phyloP scores from a whole-genome alignment of 2,888 invertebrate species.

The Nomada lathburiana region DNA sequence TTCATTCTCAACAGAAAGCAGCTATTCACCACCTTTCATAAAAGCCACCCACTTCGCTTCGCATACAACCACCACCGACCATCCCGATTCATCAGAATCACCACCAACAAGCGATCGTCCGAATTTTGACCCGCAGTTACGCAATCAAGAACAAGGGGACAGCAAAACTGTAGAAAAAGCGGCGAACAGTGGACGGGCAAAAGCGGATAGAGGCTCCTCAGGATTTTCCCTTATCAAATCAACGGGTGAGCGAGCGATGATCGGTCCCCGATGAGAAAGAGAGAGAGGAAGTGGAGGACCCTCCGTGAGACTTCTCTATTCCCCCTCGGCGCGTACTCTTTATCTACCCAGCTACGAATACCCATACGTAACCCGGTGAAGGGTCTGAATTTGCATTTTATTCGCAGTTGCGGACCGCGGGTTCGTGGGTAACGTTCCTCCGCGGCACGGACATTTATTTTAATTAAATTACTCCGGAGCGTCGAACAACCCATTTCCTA shows the following conservation, averaged over 20 bases:
- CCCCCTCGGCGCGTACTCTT: conserved; percentile 61
- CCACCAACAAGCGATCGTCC: not conserved
- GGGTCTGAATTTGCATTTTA: conserved; percentile 85
- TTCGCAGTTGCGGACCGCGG: conserved; percentile 81
- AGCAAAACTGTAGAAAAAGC: conserved; percentile 8
- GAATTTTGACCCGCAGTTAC: not conserved
- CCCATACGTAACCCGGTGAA: conserved; percentile 73
- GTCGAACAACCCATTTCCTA: conserved; percentile 85
- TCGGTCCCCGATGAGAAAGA: conserved; percentile 62
- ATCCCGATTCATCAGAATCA: too few relatives aligned
- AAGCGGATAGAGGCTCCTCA: conserved; percentile 52
- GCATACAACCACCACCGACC: too few relatives aligned
- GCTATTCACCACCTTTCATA: too few relatives aligned
- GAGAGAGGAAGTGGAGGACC: conserved; percentile 41
- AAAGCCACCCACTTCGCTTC: too few relatives aligned
- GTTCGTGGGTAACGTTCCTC: conserved; percentile 73
- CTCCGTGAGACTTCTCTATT: conserved; percentile 55
- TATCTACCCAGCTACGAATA: conserved; percentile 68
- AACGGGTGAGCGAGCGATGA: conserved; percentile 79
- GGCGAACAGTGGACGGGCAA: conserved; percentile 13
- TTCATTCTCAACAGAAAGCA: too few relatives aligned
- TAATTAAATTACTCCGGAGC: conserved; percentile 84
- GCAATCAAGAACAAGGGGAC: not conserved
- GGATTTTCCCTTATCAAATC: conserved; percentile 80
- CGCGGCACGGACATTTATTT: conserved; percentile 83